Evolutionary conservation across 2,797 vertebrate genomes (phyloP), one percentile per base, ranked within the genome.

Genomic region (Anabas testudineus): DNA sequence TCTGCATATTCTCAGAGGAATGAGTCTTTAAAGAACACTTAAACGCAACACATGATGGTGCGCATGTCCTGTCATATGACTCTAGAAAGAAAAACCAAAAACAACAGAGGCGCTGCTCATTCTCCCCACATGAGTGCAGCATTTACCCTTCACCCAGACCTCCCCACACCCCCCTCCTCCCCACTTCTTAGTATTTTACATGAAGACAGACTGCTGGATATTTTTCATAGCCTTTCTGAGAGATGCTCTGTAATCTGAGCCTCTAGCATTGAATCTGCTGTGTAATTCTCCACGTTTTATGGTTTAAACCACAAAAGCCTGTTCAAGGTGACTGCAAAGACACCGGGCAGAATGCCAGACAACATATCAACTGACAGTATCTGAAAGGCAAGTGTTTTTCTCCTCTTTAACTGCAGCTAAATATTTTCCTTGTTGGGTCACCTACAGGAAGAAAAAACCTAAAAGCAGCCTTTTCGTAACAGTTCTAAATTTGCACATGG

Each of bases 61-160:
- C 62, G 80, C 82, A 81, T 71, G 80, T 68, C 80, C 70, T 81
- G 81, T 87, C 80, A 86, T 80, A 78, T 81, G 83, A 91, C 80
- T 87, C 81, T 48, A 67, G 55, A 80, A 81, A 10, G 15, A 24
- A 18, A 32, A 24, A 54, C 21, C 30, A 18, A 19, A 37, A 34
- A 18, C 28, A 63, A 74, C 69, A 52, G 52, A 78, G 66, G 71
- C 81, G 84, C 80, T 91, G 86, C 91, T 90, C 84, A 26, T 70
- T 88, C 84, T 76, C 81, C 86, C 92, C 92, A 91, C 92, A 90
- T 83, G 92, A 86, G 91, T 75, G 92, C 92, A 93, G 92, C 89
- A 93, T 91, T 90, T 89, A 91, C 89, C 87, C 90, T 93, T 83
- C 83, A 87, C 85, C 90, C 75, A 14, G 81, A 83, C 78, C 14